phyloP scores from a whole-genome alignment of 1,140 invertebrate species.

The Drosophila tropicalis region DNA sequence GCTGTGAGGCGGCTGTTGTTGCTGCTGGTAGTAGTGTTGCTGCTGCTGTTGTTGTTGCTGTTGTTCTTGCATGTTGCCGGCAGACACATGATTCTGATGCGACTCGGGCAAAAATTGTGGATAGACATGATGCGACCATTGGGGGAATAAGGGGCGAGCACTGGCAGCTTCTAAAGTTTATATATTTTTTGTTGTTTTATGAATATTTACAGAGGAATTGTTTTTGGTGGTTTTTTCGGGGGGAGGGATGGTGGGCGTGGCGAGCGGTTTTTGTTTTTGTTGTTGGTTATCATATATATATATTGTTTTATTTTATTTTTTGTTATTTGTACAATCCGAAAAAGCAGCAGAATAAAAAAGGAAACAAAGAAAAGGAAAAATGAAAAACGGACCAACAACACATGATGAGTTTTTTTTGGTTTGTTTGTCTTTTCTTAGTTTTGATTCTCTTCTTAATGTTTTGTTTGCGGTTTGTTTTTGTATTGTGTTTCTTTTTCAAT shows the following conservation, averaged over 20 bases:
- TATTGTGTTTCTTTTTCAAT: neutral
- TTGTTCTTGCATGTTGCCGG: slow-evolving; percentile 84
- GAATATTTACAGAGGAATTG: slow-evolving; percentile 20
- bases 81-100: slow-evolving; percentile 88
- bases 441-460: neutral
- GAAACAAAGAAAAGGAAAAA: slow-evolving; percentile 81
- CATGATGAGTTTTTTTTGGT: slow-evolving; percentile 45
- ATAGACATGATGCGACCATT: slow-evolving; percentile 96
- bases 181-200: slow-evolving; percentile 12
- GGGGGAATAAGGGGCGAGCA: slow-evolving; percentile 91
- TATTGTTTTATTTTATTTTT: slow-evolving; percentile 18
- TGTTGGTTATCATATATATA: slow-evolving; percentile 29
- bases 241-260: slow-evolving; percentile 20
- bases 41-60: slow-evolving; percentile 63
- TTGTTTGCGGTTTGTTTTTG: neutral
- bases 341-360: slow-evolving; percentile 83
- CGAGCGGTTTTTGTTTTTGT: slow-evolving; percentile 42
- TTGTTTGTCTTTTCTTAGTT: slow-evolving; percentile 36
- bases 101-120: slow-evolving; percentile 94
- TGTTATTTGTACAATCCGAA: slow-evolving; percentile 75
- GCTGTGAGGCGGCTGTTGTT: slow-evolving; percentile 49
- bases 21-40: slow-evolving; percentile 58
- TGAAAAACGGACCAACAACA: slow-evolving; percentile 68
- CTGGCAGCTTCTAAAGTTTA: slow-evolving; percentile 72
- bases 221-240: neutral